Base-by-base conservation (phyloP, 1,140 invertebrate species). In the Coptotermes formosanus region DNA sequence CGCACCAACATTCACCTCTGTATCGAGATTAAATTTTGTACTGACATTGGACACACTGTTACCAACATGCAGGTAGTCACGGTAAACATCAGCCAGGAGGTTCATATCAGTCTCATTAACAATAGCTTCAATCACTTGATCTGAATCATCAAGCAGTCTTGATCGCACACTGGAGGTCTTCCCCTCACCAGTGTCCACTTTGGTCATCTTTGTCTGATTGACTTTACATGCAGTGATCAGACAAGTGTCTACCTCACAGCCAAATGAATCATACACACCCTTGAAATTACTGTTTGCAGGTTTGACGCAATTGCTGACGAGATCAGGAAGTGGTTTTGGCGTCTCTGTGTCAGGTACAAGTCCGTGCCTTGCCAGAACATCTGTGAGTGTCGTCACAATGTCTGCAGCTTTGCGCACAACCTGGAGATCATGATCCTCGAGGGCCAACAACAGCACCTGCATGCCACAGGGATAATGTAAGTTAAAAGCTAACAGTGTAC, bases 351-450 rank as follows among this genome's bases (percentile, higher is more conserved):
- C 87, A 25, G 87, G 88, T 0, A 88, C 82, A 30, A 90, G 89
- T 84, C 91, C 89, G 44, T 92, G 87, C 12, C 93, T 90, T 3
- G 93, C 88, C 4, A 95, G 89, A 48, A 94, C 91, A n/a, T 90
- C 88, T 38, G 93, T 90, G n/a, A 96, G 88, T 85, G 93, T 91
- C 23, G 89, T 91, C 1, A 94, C 92, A 48, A 95, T 93, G 30
- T 88, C 87, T 0, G 94, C 91, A 0, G 95, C 92, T 23, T 91
- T 90, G 87, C 94, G 94, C 85, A 94, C 92, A 0, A 97, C 94
- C 88, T 95, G 93, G 2, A 94, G 91, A 89, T 96, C 95, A 86
- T 93, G 93, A 83, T 96, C 95, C 44, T 96, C 94, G 16, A 96
- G 88, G 6, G 94, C 92, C 81, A 92, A 91, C 0, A 95, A 89